Evolutionary conservation across 1,140 invertebrate genomes (phyloP), one percentile per base, ranked within the genome.

Genomic region (Gryon sp.): DNA sequence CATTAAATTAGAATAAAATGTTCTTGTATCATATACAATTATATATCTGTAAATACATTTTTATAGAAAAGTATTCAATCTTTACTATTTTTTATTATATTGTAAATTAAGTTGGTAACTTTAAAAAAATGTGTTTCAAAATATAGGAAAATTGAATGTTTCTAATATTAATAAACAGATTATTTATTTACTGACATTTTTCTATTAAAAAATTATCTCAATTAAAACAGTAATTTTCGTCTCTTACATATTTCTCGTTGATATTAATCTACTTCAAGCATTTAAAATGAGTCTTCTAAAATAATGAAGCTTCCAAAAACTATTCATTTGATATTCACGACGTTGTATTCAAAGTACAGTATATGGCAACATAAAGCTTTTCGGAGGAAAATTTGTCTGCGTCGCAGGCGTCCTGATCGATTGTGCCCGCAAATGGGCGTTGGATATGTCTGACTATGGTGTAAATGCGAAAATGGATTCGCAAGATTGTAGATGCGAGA

Each of bases 401-500:
- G 72, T 62, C 62, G 63, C 43, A 52, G 45, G 19, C 28, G 24
- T 30, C 36, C 45, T 70, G 66, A 70, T 66, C 66, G 59, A 60
- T 77, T 55, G 60, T 70, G 38, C 50, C n/a, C 52, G 32, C 55
- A 77, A 77, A 77, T 77, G 52, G 60, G 53, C 38, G 60, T 32
- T 36, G 65, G 34, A 20, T 55, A 60, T 45, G 46, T 52, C 15
- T 40, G 30, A 22, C 15, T 14, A 41, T 28, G 26, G 26, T 7
- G 40, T 19, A 26, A 69, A 70, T 57, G 14, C 52, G 63, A 68
- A 43, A 59, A 69, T 76, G 12, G 45, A 69, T n/a, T 76, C 57
- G 52, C 36, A 52, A 59, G 57, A n/a, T n/a, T n/a, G n/a, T n/a
- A n/a, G 11, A 55, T 20, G 20, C 46, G 46, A 69, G 15, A 36